phyloP scores from a whole-genome alignment of 2,113 vertebrate genomes.

The Oenanthe melanoleuca region DNA sequence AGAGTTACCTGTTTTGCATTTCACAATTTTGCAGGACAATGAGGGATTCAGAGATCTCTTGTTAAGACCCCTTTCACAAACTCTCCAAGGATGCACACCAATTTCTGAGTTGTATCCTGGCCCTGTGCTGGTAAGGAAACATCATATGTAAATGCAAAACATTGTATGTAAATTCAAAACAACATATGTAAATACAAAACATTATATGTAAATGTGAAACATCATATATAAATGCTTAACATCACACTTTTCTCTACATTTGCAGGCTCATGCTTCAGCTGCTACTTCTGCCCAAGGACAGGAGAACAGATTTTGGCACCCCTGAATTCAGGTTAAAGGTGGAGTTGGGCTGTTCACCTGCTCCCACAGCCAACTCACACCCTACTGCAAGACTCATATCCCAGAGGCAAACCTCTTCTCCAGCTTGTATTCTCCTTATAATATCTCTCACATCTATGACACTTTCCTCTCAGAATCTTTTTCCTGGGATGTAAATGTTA shows the following conservation, averaged over 20 bases:
- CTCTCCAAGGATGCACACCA: not conserved
- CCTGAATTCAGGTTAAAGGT: not conserved
- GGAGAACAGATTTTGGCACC: not conserved
- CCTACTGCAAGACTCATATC: not conserved
- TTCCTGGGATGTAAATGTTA: not conserved
- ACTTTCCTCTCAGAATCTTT: not conserved
- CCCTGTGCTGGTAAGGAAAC: not conserved
- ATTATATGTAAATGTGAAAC: not conserved
- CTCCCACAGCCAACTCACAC: not conserved
- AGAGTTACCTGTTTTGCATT: not conserved
- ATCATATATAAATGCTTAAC: not conserved
- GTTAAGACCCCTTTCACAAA: not conserved
- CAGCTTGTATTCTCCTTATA: not conserved
- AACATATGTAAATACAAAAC: not conserved
- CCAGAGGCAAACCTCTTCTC: not conserved
- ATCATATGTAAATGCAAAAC: not conserved
- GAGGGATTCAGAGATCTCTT: not conserved
- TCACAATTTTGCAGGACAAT: not conserved
- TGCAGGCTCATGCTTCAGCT: not conserved
- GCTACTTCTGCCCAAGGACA: not conserved
- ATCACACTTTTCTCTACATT: not conserved
- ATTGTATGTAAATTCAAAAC: not conserved
- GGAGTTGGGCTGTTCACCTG: not conserved
- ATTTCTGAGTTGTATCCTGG: not conserved
- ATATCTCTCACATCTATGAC: not conserved